Conservation (phyloP, 2,113 vertebrate species). For the Anser brachyrhynchus region DNA sequence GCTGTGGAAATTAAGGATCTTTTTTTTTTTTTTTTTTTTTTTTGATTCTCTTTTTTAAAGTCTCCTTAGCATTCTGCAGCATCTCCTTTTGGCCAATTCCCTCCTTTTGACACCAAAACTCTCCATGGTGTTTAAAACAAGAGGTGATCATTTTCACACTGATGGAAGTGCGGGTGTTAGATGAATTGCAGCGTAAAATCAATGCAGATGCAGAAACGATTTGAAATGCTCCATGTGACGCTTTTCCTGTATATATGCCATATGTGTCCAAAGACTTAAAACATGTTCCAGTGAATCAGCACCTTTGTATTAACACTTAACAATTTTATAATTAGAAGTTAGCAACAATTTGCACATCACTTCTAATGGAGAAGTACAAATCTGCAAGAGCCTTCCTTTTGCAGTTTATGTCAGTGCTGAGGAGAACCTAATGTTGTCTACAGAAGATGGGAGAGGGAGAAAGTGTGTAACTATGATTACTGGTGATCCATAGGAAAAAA, state of each 20-base stretch:
- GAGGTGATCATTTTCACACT: conserved; percentile 43
- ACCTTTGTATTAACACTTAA: conserved; percentile 33
- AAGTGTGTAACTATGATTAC: fast-evolving
- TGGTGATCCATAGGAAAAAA: not conserved
- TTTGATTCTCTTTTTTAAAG: conserved; percentile 29
- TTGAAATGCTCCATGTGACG: not conserved
- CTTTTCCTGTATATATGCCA: conserved; percentile 18
- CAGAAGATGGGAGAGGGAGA: not conserved
- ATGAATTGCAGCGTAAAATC: conserved; percentile 45
- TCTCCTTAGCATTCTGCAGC: conserved; percentile 20
- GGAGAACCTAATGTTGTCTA: not conserved
- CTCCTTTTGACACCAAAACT: conserved; percentile 43
- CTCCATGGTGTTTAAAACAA: not conserved
- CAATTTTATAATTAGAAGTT: conserved; percentile 29
- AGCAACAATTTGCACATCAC: not conserved
- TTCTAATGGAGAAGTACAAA: not conserved
- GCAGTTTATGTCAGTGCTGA: not conserved
- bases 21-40: not conserved
- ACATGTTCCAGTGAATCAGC: conserved; percentile 15
- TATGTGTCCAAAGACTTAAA: conserved; percentile 8
- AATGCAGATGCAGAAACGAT: conserved; percentile 48
- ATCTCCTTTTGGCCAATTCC: not conserved
- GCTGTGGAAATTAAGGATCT: conserved; percentile 55
- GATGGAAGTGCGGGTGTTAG: not conserved
- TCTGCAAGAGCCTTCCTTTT: not conserved